Evolutionary conservation across 2,888 invertebrate species (phyloP).

Genomic region (Pristionchus arcanus): DNA sequence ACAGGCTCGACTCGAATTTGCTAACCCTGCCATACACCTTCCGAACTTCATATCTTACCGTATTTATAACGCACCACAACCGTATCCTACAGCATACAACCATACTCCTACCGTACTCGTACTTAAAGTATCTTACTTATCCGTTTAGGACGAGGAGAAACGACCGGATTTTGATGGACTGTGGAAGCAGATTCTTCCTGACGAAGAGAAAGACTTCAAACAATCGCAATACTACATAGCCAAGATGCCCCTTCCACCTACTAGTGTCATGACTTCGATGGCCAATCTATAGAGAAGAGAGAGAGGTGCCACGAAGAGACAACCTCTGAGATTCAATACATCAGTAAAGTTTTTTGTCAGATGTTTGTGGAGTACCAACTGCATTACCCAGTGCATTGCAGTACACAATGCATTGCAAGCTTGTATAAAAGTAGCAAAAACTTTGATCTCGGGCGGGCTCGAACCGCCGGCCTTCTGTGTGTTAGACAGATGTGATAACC

Average conservation of each 20-base stretch:
- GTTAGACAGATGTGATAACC: slow-evolving; percentile 73
- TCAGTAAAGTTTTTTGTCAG: slow-evolving; percentile 44
- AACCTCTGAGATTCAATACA: slow-evolving; percentile 25
- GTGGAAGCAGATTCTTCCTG: slow-evolving; percentile 29
- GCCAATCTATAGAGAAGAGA: slow-evolving; percentile 11
- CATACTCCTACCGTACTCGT: not conserved
- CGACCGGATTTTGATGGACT: slow-evolving; percentile 43
- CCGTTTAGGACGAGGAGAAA: not conserved
- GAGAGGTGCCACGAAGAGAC: not conserved
- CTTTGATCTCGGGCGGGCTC: slow-evolving; percentile 70
- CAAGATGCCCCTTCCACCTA: slow-evolving; percentile 11
- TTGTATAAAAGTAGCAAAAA: too few species aligned
- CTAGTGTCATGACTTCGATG: not conserved
- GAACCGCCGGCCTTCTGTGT: slow-evolving; percentile 72
- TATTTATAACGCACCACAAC: too few species aligned
- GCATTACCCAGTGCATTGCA: too few species aligned
- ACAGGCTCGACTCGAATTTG: too few species aligned
- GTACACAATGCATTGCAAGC: too few species aligned
- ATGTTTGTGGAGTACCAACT: not conserved
- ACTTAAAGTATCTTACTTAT: too few species aligned
- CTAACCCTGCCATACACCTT: too few species aligned
- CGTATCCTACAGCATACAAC: not conserved
- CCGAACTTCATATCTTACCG: too few species aligned
- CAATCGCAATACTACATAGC: slow-evolving; percentile 24
- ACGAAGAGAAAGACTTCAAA: slow-evolving; percentile 15